phyloP scores from a whole-genome alignment of 2,113 vertebrate species.

The Burhinus bistriatus region DNA sequence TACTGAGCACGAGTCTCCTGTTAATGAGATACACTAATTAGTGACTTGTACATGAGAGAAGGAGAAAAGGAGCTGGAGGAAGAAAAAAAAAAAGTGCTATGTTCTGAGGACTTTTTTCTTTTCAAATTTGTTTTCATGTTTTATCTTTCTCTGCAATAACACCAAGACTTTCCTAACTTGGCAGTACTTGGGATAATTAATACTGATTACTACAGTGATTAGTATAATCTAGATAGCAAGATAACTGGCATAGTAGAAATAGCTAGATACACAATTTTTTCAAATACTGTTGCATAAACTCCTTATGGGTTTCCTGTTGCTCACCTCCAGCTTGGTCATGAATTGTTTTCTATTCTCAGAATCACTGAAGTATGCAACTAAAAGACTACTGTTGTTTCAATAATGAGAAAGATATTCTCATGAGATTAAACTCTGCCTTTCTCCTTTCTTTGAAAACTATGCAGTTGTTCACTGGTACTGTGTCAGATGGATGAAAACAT shows the following conservation, averaged over 20 bases:
- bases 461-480: neutral
- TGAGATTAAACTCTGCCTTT: neutral
- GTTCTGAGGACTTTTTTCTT: neutral
- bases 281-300: neutral
- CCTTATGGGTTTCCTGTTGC: neutral
- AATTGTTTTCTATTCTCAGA: neutral
- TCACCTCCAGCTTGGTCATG: neutral
- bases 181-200: constrained; percentile 17
- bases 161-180: neutral
- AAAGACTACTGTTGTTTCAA: neutral
- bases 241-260: neutral
- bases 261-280: neutral
- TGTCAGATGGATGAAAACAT: neutral
- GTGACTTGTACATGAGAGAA: neutral
- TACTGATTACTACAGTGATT: neutral
- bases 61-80: neutral
- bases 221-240: neutral
- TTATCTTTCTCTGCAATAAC: constrained; percentile 16
- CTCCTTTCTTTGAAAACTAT: neutral
- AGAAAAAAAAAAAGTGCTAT: neutral
- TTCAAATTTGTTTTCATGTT: constrained; percentile 12
- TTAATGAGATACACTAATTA: constrained; percentile 55
- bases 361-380: neutral
- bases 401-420: neutral
- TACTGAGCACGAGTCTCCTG: neutral